Evolutionary conservation across 1,140 invertebrate species (phyloP).

Genomic region (Colletes latitarsis): DNA sequence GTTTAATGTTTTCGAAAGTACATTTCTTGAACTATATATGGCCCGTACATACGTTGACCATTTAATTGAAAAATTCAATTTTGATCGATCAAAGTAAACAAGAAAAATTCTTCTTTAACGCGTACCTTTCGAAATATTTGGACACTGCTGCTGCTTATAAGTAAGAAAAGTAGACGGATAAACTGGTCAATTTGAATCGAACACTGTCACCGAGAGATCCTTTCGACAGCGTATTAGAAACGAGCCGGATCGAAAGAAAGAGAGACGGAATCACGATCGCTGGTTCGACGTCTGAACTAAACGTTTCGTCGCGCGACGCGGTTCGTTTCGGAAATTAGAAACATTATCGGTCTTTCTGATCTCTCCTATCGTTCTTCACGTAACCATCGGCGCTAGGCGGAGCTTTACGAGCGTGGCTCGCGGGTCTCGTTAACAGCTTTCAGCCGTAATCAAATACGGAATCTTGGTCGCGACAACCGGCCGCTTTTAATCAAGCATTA

Average conservation of each 20-base stretch:
- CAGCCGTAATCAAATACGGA: slow-evolving; percentile 47
- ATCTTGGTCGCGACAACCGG: slow-evolving; percentile 27
- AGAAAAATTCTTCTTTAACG: no score
- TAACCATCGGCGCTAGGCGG: slow-evolving; percentile 25
- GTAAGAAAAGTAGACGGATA: no score
- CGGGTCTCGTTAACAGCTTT: slow-evolving; percentile 36
- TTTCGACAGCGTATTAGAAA: neutral
- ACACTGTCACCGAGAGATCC: neutral
- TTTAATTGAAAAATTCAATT: no score
- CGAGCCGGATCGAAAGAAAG: slow-evolving; percentile 8
- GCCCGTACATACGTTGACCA: no score
- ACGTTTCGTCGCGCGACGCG: slow-evolving; percentile 25
- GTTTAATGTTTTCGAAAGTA: no score
- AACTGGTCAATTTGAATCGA: neutral
- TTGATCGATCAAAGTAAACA: no score
- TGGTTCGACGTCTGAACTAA: slow-evolving; percentile 35
- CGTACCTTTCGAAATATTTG: no score
- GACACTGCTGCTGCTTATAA: no score
- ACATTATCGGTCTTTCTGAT: slow-evolving; percentile 63
- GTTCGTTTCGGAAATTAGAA: slow-evolving; percentile 69
- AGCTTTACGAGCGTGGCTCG: slow-evolving; percentile 38
- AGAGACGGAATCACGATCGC: neutral
- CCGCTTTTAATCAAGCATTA: slow-evolving; percentile 26
- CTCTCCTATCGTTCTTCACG: slow-evolving; percentile 52
- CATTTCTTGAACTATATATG: no score